These are phyloP conservation scores for Dendrolimus punctatus DNA, from an alignment of 1,140 invertebrate species.

Conservation along the genomic window DNA sequence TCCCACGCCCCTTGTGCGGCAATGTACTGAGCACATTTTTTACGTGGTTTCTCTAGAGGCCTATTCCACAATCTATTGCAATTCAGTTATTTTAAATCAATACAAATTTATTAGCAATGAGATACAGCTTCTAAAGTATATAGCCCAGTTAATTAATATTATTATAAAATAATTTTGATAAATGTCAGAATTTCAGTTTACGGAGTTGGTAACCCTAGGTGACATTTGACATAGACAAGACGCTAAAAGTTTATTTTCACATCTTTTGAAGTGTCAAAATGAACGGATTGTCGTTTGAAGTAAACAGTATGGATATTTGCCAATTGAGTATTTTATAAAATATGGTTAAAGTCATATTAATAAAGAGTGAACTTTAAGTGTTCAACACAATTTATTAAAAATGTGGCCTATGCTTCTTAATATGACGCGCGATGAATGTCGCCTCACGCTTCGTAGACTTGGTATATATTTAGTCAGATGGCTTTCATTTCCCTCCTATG, in stretches of 20 bases:
- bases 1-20: too few relatives aligned
- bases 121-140: too few relatives aligned
- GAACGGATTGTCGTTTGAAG: conserved; percentile 71
- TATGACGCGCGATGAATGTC: conserved; percentile 84
- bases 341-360: conserved; percentile 64
- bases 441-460: conserved; percentile 86
- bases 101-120: too few relatives aligned
- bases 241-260: conserved; percentile 48
- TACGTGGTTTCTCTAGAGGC: too few relatives aligned
- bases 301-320: conserved; percentile 72
- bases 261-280: conserved; percentile 66
- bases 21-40: too few relatives aligned
- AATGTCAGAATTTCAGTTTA: too few relatives aligned
- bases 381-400: conserved; percentile 41
- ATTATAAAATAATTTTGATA: too few relatives aligned
- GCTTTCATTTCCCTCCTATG: conserved; percentile 70
- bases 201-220: too few relatives aligned
- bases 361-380: conserved; percentile 40
- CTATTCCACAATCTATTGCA: too few relatives aligned
- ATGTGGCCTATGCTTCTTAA: conserved; percentile 68
- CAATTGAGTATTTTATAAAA: conserved; percentile 65
- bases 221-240: conserved; percentile 39
- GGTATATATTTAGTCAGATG: conserved; percentile 76
- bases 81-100: too few relatives aligned
- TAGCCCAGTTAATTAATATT: too few relatives aligned